phyloP scores from a whole-genome alignment of 2,113 vertebrate genomes.

The Aythya baeri region DNA sequence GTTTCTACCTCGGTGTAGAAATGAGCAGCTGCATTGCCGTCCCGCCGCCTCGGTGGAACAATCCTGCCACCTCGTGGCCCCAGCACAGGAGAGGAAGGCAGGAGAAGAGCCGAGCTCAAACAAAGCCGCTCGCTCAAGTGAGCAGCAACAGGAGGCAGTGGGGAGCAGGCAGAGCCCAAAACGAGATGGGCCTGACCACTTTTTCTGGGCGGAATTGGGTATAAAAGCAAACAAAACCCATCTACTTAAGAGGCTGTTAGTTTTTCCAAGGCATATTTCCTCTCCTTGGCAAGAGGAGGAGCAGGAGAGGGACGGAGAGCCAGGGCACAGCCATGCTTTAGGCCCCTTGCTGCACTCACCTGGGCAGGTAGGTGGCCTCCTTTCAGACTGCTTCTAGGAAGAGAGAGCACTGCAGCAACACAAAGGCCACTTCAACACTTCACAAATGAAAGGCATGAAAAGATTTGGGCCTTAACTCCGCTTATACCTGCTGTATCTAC shows the following conservation, averaged over 20 bases:
- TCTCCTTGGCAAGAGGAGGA: not conserved
- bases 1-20: slow-evolving; percentile 14
- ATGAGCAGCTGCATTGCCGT: slow-evolving; percentile 29
- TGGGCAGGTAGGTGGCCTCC: not conserved
- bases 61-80: slow-evolving; percentile 75
- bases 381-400: not conserved
- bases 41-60: not conserved
- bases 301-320: accelerated
- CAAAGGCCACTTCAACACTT: not conserved
- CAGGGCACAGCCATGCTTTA: not conserved
- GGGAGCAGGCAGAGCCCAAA: not conserved
- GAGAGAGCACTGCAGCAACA: not conserved
- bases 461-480: not conserved
- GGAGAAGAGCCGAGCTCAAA: not conserved
- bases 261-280: not conserved
- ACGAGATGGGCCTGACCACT: not conserved
- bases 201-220: not conserved
- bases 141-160: not conserved
- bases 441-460: not conserved
- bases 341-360: not conserved
- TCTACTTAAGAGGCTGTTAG: not conserved
- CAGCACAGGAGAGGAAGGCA: not conserved
- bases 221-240: not conserved
- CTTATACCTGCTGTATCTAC: not conserved
- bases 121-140: not conserved